These are phyloP conservation scores for Drosophila neocordata DNA, from an alignment of 1,140 invertebrate genomes.

Conservation along the genomic window DNA sequence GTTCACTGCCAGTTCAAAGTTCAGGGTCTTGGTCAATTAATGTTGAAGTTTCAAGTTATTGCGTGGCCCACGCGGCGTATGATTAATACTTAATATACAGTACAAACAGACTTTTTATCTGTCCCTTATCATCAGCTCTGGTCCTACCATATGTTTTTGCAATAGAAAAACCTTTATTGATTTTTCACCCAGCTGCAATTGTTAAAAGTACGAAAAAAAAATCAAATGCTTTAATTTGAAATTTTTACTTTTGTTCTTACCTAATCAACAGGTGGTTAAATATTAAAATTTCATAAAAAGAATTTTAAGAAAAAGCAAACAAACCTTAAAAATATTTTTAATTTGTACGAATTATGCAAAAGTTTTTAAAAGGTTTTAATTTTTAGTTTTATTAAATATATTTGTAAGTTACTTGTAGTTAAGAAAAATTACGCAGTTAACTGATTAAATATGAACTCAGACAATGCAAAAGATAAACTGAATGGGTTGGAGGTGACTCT, in stretches of 20 bases:
- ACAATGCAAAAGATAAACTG: conserved; percentile 43
- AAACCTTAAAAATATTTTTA: background rate
- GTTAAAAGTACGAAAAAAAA: background rate
- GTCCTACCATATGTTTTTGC: conserved; percentile 51
- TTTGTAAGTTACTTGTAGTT: background rate
- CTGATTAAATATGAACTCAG: background rate
- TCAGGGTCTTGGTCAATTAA: conserved; percentile 67
- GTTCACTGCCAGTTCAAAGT: conserved; percentile 66
- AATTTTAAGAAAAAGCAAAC: too few relatives aligned
- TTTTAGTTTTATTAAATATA: background rate
- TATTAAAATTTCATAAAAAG: background rate
- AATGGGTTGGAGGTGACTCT: background rate
- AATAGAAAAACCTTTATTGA: conserved; percentile 46
- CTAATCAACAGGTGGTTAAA: conserved; percentile 37
- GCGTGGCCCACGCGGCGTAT: conserved; percentile 70
- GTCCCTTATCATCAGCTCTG: conserved; percentile 34
- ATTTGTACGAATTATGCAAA: background rate
- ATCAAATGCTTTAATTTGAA: background rate
- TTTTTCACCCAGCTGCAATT: conserved; percentile 51
- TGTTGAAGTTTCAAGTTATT: conserved; percentile 19
- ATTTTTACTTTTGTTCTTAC: conserved; percentile 9
- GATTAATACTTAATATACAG: conserved; percentile 51
- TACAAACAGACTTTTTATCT: conserved; percentile 25
- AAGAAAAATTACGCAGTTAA: background rate
- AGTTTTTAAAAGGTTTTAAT: background rate